Base-by-base conservation (phyloP, 2,888 invertebrate species). In the Emmelina monodactyla region DNA sequence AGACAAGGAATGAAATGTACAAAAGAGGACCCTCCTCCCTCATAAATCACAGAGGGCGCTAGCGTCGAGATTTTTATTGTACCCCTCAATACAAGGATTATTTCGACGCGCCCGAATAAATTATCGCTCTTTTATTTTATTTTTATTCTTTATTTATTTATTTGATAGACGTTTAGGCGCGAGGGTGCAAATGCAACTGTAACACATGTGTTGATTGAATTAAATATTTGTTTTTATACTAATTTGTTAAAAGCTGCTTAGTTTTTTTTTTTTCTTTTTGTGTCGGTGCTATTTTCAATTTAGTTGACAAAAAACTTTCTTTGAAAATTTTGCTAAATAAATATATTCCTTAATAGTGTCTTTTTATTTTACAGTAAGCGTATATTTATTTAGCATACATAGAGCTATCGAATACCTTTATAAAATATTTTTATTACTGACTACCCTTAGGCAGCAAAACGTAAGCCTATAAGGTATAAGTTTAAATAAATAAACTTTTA, bases 1-100 rank as follows among this genome's bases (percentile, higher is more conserved):
- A n/a, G n/a, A n/a, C n/a, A n/a, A n/a, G n/a, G n/a, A n/a, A n/a
- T n/a, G n/a, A n/a, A n/a, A n/a, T n/a, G n/a, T n/a, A n/a, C n/a
- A n/a, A n/a, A n/a, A n/a, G n/a, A n/a, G n/a, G n/a, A 32, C 38
- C 33, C 14, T 22, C 14, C 30, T 39, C 47, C 45, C 46, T 38
- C 42, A 36, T 32, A 32, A 40, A 14, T 34, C 28, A n/a, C n/a
- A n/a, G 43, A 47, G 50, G 45, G 49, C 34, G 49, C 41, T 53
- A 60, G 58, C 58, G 54, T 50, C 32, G 60, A 58, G 65, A 71
- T 72, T 72, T 68, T 63, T 61, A 68, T 71, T 72, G 61, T 64
- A 51, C 62, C 41, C 53, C 56, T 55, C 60, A 62, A 59, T 9
- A 19, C 19, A 19, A 6, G 60, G 67, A 65, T 71, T 69, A 71